A percentile compares a stretch with the other conserved stretches of the same genome.
These are phyloP conservation scores for Arctia plantaginis DNA, from an alignment of 2,888 invertebrate species.

Conservation along the genomic window DNA sequence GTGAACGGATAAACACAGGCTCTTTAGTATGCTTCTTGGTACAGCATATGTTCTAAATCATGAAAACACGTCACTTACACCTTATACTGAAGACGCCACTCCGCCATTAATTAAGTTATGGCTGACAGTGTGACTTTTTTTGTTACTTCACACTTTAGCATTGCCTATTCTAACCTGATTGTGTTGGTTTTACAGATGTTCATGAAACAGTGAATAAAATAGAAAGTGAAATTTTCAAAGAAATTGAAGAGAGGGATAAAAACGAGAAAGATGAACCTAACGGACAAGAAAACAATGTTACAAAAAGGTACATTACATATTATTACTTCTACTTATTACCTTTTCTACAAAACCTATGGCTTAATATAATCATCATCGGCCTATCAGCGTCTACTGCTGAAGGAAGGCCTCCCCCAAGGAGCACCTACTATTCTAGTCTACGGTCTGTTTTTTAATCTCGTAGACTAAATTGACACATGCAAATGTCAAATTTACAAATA, in stretches of 20 bases:
- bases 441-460: too few relatives aligned
- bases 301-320: conserved; percentile 60
- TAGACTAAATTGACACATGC: too few relatives aligned
- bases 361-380: too few relatives aligned
- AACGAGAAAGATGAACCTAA: conserved; percentile 40
- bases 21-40: too few relatives aligned
- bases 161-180: neutral
- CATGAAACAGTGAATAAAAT: conserved; percentile 67
- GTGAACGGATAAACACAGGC: too few relatives aligned
- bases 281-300: conserved; percentile 50
- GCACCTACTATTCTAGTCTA: too few relatives aligned
- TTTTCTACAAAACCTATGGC: neutral
- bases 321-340: neutral
- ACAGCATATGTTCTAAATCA: too few relatives aligned
- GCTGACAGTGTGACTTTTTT: neutral
- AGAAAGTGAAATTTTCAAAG: conserved; percentile 74
- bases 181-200: conserved; percentile 55
- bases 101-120: neutral
- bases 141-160: neutral
- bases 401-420: too few relatives aligned
- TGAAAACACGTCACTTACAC: too few relatives aligned
- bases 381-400: too few relatives aligned
- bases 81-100: too few relatives aligned
- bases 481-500: too few relatives aligned
- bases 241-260: conserved; percentile 69